A percentile compares a stretch with the other conserved stretches of the same genome.
Conservation (phyloP, 2,797 vertebrate genomes). For the Phataginus tetradactyla region DNA sequence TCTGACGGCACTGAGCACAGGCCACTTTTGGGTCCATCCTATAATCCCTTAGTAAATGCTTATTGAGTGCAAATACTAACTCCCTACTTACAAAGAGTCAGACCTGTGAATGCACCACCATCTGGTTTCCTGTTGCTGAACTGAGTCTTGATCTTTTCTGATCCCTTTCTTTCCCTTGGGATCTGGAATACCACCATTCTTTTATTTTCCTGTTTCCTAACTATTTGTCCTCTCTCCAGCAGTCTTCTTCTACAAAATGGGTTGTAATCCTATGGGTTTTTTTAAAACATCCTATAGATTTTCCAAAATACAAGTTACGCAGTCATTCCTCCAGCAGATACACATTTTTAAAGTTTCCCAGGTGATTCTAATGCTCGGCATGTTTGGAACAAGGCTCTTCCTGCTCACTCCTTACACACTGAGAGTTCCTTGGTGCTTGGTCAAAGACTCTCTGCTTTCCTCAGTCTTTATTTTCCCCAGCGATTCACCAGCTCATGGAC, state of each 20-base stretch:
- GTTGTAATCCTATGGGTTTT: not conserved
- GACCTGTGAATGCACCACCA: not conserved
- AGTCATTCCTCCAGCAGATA: not conserved
- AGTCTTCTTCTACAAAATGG: not conserved
- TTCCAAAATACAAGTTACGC: not conserved
- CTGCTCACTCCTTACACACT: not conserved
- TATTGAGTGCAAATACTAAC: not conserved
- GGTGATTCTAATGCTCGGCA: not conserved
- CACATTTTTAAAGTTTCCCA: not conserved
- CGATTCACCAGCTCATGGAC: not conserved
- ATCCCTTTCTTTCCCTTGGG: not conserved
- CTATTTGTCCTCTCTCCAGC: not conserved
- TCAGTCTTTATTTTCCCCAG: not conserved
- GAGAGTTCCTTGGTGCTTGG: not conserved
- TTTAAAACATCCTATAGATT: not conserved
- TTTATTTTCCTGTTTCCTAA: not conserved
- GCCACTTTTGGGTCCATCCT: not conserved
- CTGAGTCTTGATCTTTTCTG: slow-evolving; percentile 3
- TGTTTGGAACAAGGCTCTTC: not conserved
- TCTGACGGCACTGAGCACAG: not conserved
- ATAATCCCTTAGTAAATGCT: not conserved
- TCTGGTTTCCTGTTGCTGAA: slow-evolving; percentile 5
- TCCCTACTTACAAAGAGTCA: not conserved
- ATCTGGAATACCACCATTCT: not conserved
- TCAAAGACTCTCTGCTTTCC: not conserved